Percentiles rank a stretch among this genome's conserved stretches.
Evolutionary conservation across 2,113 vertebrate species (phyloP).

Genomic region (Natator depressus): DNA sequence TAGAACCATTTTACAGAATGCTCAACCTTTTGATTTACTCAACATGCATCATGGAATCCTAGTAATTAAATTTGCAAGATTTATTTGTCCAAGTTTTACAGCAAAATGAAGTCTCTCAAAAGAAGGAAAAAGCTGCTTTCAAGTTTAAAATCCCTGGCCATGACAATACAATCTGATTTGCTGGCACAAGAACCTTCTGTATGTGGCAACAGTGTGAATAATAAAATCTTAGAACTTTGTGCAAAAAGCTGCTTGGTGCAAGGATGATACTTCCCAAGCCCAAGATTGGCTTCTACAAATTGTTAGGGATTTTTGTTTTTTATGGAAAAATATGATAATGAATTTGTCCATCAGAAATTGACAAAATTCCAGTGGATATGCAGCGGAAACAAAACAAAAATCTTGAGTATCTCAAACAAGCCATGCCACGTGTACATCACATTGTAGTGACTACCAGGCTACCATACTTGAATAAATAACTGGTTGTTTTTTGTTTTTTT

Average conservation of each 20-base stretch:
- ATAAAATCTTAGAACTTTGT: not conserved
- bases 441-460: not conserved
- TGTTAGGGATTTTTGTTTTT: not conserved
- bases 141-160: not conserved
- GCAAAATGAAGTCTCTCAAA: not conserved
- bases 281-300: not conserved
- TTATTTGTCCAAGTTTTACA: not conserved
- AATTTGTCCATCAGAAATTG: not conserved
- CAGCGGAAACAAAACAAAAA: too few species aligned
- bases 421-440: not conserved
- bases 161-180: not conserved
- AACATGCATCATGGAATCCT: not conserved
- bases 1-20: not conserved
- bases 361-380: too few species aligned
- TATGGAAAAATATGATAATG: not conserved
- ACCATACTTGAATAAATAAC: too few species aligned
- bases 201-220: not conserved
- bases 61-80: not conserved
- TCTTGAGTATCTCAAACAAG: not conserved
- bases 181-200: not conserved
- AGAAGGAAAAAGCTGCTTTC: not conserved
- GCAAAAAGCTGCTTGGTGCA: not conserved
- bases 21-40: not conserved
- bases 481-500: not conserved
- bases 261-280: not conserved